A percentile compares a stretch with the other conserved stretches of the same genome.
These are phyloP conservation scores for Drosophila erecta DNA, from an alignment of 1,140 invertebrate species.

Conservation along the genomic window DNA sequence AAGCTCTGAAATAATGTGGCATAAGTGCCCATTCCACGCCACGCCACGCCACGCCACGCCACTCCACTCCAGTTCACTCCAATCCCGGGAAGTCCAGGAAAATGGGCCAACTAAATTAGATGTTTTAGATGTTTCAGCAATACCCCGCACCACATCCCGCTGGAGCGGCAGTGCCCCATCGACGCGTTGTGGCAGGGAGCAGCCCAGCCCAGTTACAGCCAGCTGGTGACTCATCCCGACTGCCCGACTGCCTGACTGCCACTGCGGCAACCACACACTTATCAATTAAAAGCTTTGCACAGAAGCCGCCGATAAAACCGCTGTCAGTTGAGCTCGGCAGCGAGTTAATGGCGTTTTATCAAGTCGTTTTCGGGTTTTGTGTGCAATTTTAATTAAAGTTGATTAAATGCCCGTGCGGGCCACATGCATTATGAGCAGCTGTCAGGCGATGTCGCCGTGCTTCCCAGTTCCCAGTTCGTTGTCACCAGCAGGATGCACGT, in stretches of 20 bases:
- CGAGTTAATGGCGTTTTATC: slow-evolving; percentile 62
- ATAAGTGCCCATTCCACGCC: slow-evolving; percentile 33
- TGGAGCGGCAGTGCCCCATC: too few species aligned
- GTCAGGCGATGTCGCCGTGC: slow-evolving; percentile 20
- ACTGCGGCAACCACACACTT: slow-evolving; percentile 12
- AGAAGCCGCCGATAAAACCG: slow-evolving; percentile 42
- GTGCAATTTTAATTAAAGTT: slow-evolving; percentile 65
- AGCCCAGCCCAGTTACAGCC: too few species aligned
- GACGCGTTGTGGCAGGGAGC: too few species aligned
- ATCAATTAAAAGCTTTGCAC: slow-evolving; percentile 62
- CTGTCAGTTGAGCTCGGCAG: slow-evolving; percentile 25
- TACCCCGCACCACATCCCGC: background rate
- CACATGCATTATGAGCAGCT: slow-evolving; percentile 49
- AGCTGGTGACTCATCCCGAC: background rate
- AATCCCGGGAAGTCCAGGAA: background rate
- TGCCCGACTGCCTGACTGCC: background rate
- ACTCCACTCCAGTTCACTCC: too few species aligned
- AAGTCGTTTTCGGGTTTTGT: slow-evolving; percentile 63
- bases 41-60: background rate
- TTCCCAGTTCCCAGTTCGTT: background rate
- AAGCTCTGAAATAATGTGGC: slow-evolving; percentile 70
- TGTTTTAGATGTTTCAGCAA: background rate
- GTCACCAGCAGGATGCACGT: slow-evolving; percentile 6
- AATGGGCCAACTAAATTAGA: slow-evolving; percentile 1
- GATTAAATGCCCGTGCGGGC: slow-evolving; percentile 34